These are phyloP conservation scores for Astyanax mexicanus DNA, from an alignment of 2,797 vertebrate genomes.

Conservation along the genomic window DNA sequence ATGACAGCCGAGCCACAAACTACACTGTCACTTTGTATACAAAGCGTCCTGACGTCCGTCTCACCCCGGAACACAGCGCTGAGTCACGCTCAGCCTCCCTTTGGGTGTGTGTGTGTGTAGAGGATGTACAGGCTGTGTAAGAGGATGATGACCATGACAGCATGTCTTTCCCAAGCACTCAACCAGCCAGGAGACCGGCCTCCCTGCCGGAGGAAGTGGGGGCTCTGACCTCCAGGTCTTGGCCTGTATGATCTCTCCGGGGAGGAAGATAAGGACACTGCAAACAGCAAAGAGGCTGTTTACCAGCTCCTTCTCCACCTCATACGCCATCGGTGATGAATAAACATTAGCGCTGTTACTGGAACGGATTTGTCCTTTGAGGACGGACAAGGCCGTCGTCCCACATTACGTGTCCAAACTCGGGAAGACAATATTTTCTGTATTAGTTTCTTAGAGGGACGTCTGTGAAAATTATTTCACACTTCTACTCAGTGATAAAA, in stretches of 20 bases:
- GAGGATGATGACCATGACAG: conserved; percentile 2
- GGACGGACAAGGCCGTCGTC: background rate
- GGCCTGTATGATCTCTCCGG: background rate
- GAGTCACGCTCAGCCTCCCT: conserved; percentile 30
- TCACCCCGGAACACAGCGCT: conserved; percentile 3
- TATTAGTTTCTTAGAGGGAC: no score
- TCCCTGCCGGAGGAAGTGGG: conserved; percentile 7
- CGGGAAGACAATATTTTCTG: background rate
- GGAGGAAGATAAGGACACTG: background rate
- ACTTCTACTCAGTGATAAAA: no score
- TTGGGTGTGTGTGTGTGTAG: conserved; percentile 2
- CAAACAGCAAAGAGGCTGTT: background rate
- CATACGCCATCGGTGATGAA: background rate
- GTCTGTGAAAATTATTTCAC: no score
- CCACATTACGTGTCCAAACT: background rate
- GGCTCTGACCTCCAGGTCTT: conserved; percentile 11
- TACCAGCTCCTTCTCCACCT: conserved; percentile 3
- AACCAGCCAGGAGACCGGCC: background rate
- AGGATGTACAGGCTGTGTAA: conserved; percentile 10
- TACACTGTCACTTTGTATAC: conserved; percentile 17
- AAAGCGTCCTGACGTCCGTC: background rate
- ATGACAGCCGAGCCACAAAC: conserved; percentile 37
- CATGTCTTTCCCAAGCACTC: conserved; percentile 23
- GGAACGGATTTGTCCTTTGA: background rate
- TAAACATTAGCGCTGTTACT: background rate